Evolutionary conservation across 2,888 invertebrate genomes (phyloP).

Genomic region (Scaptomyza cyrtandrae): DNA sequence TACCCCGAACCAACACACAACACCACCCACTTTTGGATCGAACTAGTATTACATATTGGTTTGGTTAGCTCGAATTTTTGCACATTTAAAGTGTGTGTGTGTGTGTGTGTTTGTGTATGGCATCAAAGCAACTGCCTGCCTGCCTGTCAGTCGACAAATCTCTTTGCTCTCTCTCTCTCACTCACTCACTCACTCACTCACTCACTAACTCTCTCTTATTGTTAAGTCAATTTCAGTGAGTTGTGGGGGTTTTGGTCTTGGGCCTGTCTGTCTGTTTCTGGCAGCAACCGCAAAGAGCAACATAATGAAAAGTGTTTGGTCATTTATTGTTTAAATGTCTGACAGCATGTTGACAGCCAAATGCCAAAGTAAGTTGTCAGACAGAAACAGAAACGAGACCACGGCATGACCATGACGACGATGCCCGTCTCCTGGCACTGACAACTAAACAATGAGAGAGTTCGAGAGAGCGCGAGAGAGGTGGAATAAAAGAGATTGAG

Average conservation of each 20-base stretch:
- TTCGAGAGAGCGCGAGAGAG: not conserved
- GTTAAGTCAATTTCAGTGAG: constrained; percentile 3
- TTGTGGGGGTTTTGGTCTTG: constrained; percentile 22
- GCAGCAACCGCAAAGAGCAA: constrained; percentile 73
- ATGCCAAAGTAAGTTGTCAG: constrained; percentile 80
- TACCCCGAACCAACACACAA: not conserved
- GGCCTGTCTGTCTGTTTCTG: constrained; percentile 29
- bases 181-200: not conserved
- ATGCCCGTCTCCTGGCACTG: constrained; percentile 48
- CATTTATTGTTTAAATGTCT: constrained; percentile 78
- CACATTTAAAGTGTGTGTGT: constrained; percentile 17
- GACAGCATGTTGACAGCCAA: constrained; percentile 80
- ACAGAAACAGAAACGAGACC: constrained; percentile 56
- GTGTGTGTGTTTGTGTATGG: constrained; percentile 33
- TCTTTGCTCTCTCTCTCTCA: constrained; percentile 37
- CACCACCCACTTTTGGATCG: constrained; percentile 13
- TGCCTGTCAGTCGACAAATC: constrained; percentile 55
- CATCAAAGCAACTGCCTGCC: constrained; percentile 50
- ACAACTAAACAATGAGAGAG: constrained; percentile 14
- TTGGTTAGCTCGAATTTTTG: constrained; percentile 19
- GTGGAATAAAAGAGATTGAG: not conserved
- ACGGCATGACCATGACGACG: constrained; percentile 55
- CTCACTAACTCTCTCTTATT: not conserved
- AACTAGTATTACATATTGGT: constrained; percentile 28
- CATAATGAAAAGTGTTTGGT: constrained; percentile 80